Evolutionary conservation across 1,140 invertebrate species (phyloP).

Genomic region (Ceratina japonica): DNA sequence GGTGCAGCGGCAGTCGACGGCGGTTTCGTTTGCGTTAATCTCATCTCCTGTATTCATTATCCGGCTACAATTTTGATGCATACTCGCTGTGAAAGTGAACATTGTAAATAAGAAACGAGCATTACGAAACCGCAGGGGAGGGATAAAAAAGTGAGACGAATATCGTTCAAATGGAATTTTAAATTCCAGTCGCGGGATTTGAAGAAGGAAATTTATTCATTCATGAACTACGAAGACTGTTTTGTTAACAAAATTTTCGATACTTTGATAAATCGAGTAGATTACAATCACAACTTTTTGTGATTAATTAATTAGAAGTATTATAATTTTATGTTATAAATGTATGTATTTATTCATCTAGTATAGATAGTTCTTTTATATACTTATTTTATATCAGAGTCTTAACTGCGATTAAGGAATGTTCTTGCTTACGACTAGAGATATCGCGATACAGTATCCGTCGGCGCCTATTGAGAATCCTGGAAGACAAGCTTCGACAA

Average conservation of each 20-base stretch:
- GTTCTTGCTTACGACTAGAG: background rate
- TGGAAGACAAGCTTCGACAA: background rate
- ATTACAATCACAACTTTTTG: too few species aligned
- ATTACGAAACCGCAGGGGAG: background rate
- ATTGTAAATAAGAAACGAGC: too few species aligned
- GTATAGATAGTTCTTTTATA: too few species aligned
- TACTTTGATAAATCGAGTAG: too few species aligned
- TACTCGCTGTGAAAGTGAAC: background rate
- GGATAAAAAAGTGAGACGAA: too few species aligned
- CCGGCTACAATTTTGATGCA: slow-evolving; percentile 2
- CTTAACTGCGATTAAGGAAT: background rate
- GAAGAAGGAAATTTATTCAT: too few species aligned
- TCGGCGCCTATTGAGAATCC: slow-evolving; percentile 23
- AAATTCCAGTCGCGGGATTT: too few species aligned
- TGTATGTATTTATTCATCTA: background rate
- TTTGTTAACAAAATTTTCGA: too few species aligned
- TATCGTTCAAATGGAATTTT: too few species aligned
- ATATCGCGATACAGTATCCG: slow-evolving; percentile 11
- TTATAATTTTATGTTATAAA: background rate
- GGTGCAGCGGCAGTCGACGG: background rate
- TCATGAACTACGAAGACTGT: too few species aligned
- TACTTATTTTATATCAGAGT: too few species aligned
- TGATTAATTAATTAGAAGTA: too few species aligned
- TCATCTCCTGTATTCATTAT: slow-evolving; percentile 2
- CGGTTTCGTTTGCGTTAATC: background rate